These are phyloP conservation scores for Microctenopoma lineatum DNA, from an alignment of 2,797 vertebrate genomes.

Conservation along the genomic window DNA sequence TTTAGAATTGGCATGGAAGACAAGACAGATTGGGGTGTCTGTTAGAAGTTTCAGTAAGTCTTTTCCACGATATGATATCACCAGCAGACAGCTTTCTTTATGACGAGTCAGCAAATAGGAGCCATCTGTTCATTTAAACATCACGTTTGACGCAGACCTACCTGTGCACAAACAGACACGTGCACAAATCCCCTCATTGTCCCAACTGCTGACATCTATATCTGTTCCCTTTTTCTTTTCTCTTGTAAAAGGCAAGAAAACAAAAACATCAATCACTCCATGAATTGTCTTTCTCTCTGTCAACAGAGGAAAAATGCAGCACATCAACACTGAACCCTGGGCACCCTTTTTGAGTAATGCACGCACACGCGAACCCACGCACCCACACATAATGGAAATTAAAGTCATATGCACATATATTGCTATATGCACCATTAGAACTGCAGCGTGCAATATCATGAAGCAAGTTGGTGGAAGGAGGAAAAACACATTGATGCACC, in stretches of 20 bases:
- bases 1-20: not conserved
- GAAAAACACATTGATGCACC: conserved; percentile 23
- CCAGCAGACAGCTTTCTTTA: conserved; percentile 40
- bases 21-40: no score
- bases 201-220: conserved; percentile 46
- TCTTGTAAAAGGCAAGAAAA: conserved; percentile 44
- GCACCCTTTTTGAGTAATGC: conserved; percentile 42
- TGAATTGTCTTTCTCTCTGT: conserved; percentile 58
- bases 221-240: conserved; percentile 41
- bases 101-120: conserved; percentile 42
- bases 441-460: conserved; percentile 41
- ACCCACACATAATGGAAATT: conserved; percentile 57
- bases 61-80: not conserved
- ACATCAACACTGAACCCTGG: conserved; percentile 58
- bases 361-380: conserved; percentile 36
- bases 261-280: conserved; percentile 67
- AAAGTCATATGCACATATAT: conserved; percentile 45
- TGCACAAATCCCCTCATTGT: conserved; percentile 36
- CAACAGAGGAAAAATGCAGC: conserved; percentile 53
- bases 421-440: conserved; percentile 46
- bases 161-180: not conserved
- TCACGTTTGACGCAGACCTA: conserved; percentile 39
- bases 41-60: no score
- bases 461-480: conserved; percentile 33
- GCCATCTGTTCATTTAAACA: conserved; percentile 50